Evolutionary conservation across 2,888 invertebrate genomes (phyloP).

Genomic region (Drosophila kambysellisi): DNA sequence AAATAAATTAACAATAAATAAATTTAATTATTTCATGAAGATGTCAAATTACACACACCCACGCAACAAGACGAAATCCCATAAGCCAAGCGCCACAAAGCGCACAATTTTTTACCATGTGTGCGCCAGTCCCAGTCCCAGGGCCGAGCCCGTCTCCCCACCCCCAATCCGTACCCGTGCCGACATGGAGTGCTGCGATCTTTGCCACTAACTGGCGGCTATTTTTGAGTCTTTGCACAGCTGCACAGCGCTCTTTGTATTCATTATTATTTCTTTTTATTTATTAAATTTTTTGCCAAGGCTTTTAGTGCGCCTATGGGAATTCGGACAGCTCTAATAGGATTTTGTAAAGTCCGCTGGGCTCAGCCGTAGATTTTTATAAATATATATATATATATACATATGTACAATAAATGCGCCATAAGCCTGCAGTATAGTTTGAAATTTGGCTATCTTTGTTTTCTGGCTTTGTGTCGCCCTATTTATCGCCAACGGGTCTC

Average conservation of each 20-base stretch:
- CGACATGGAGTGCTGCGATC: conserved; percentile 57
- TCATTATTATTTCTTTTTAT: conserved; percentile 67
- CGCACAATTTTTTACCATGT: conserved; percentile 49
- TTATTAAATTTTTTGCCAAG: conserved; percentile 73
- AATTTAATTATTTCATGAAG: conserved; percentile 82
- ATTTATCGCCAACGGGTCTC: conserved; percentile 51
- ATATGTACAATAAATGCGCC: conserved; percentile 41
- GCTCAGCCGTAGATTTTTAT: conserved; percentile 50
- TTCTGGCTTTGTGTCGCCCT: conserved; percentile 40
- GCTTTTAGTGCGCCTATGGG: conserved; percentile 56
- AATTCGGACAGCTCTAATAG: conserved; percentile 73
- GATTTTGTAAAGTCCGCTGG: conserved; percentile 60
- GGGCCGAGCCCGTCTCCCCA: conserved; percentile 21
- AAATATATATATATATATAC: not conserved
- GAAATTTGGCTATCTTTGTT: conserved; percentile 17
- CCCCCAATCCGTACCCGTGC: conserved; percentile 9
- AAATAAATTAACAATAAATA: conserved; percentile 82
- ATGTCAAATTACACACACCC: conserved; percentile 81
- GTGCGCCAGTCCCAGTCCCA: conserved; percentile 44
- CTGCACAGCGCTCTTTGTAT: conserved; percentile 73
- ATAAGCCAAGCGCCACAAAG: conserved; percentile 34
- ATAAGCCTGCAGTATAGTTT: conserved; percentile 39
- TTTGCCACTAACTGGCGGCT: conserved; percentile 72
- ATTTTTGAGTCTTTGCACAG: conserved; percentile 67
- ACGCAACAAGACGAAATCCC: conserved; percentile 58